Evolutionary conservation across 2,113 vertebrate species (phyloP).

Genomic region (Abramis brama): DNA sequence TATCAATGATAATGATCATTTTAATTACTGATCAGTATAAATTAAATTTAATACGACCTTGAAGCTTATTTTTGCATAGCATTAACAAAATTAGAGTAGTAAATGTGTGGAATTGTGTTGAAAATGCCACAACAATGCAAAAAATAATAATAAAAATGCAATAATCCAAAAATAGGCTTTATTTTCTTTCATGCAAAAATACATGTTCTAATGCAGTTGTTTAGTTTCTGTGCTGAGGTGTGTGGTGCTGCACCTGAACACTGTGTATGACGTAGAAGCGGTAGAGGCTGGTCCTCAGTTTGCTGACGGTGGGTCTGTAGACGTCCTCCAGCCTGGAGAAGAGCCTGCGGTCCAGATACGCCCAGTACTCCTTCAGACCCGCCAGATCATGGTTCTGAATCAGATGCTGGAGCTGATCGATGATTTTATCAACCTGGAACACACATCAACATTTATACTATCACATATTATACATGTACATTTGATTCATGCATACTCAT

Average conservation of each 20-base stretch:
- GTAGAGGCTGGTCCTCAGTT: constrained; percentile 92
- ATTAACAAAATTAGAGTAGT: background rate
- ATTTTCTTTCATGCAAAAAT: background rate
- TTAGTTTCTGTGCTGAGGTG: background rate
- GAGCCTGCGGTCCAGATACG: constrained; percentile 87
- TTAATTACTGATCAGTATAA: background rate
- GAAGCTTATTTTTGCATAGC: background rate
- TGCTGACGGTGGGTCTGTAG: constrained; percentile 89
- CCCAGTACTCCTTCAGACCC: constrained; percentile 92
- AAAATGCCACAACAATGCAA: background rate
- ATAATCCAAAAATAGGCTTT: background rate
- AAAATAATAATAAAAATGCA: no score
- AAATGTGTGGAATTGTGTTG: background rate
- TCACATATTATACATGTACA: background rate
- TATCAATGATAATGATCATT: background rate
- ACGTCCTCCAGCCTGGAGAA: constrained; percentile 93
- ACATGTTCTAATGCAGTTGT: background rate
- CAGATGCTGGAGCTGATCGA: constrained; percentile 91
- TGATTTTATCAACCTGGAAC: constrained; percentile 94
- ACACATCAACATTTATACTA: background rate
- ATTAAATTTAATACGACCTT: background rate
- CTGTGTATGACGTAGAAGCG: constrained; percentile 90
- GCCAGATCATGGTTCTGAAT: constrained; percentile 86
- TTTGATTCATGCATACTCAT: background rate
- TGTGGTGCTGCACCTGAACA: constrained; percentile 75